A percentile compares a stretch with the other conserved stretches of the same genome.
These are phyloP conservation scores for Macrosteles quadrilineatus DNA, from an alignment of 1,140 invertebrate species.

Conservation along the genomic window DNA sequence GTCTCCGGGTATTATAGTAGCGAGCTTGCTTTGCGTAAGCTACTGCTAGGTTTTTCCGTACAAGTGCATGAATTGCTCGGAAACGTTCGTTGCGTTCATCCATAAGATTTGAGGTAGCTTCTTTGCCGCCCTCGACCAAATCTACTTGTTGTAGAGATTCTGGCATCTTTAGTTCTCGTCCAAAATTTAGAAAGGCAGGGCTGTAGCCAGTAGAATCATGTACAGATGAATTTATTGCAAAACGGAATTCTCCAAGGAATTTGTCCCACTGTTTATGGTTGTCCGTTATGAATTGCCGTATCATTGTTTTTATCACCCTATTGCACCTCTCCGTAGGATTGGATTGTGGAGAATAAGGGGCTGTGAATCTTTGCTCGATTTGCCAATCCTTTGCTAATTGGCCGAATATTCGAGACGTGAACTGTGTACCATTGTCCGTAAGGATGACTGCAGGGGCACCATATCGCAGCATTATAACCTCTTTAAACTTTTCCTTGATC, in stretches of 20 bases:
- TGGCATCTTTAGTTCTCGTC: too few species aligned
- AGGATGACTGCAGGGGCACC: constrained; percentile 9
- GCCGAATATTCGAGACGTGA: not conserved
- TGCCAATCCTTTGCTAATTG: not conserved
- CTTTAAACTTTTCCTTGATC: not conserved
- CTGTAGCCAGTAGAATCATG: constrained; percentile 47
- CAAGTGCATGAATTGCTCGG: too few species aligned
- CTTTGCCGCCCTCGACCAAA: too few species aligned
- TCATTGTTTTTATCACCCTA: constrained; percentile 49
- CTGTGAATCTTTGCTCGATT: constrained; percentile 5
- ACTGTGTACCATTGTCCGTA: constrained; percentile 21
- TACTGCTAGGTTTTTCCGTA: too few species aligned
- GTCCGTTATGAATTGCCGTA: constrained; percentile 45
- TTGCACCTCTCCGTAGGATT: constrained; percentile 53
- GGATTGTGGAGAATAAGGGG: constrained; percentile 48
- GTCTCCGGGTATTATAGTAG: too few species aligned
- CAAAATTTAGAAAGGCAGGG: constrained; percentile 47
- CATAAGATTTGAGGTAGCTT: too few species aligned
- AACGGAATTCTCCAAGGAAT: too few species aligned
- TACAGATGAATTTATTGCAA: too few species aligned
- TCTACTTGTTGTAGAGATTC: too few species aligned
- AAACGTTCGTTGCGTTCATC: too few species aligned
- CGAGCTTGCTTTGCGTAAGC: too few species aligned
- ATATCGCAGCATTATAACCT: constrained; percentile 10
- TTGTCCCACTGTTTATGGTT: constrained; percentile 49